These are phyloP conservation scores for Heliconius hewitsoni DNA, from an alignment of 1,140 invertebrate species.

Conservation along the genomic window DNA sequence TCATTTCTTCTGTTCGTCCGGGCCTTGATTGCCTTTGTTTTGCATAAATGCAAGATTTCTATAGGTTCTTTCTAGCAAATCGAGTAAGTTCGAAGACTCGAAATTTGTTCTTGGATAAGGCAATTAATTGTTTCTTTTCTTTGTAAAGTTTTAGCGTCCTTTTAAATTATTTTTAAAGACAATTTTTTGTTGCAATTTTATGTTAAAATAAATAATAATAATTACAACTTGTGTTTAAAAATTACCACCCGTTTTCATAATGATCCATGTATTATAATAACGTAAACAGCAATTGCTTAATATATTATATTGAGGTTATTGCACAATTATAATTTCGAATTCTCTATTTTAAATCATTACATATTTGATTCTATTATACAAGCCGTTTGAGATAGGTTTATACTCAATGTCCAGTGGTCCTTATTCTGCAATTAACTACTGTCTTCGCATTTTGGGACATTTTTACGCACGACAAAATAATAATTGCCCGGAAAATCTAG, in stretches of 20 bases:
- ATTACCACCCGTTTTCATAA: no score
- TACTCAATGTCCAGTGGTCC: slow-evolving; percentile 34
- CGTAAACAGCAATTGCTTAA: no score
- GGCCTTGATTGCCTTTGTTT: slow-evolving; percentile 80
- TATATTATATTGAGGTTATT: background rate
- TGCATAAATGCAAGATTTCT: slow-evolving; percentile 81
- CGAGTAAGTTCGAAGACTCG: slow-evolving; percentile 68
- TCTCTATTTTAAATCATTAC: background rate
- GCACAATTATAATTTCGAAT: background rate
- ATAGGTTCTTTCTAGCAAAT: slow-evolving; percentile 76
- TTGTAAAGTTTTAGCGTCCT: slow-evolving; percentile 14
- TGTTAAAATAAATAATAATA: background rate
- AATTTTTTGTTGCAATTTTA: background rate
- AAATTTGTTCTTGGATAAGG: slow-evolving; percentile 70
- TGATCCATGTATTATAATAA: no score
- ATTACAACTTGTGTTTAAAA: no score
- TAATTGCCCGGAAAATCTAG: slow-evolving; percentile 81
- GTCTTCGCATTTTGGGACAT: slow-evolving; percentile 53
- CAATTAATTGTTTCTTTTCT: slow-evolving; percentile 58
- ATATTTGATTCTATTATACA: slow-evolving; percentile 2
- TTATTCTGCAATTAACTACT: slow-evolving; percentile 64
- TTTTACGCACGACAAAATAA: slow-evolving; percentile 82
- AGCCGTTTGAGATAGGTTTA: slow-evolving; percentile 27
- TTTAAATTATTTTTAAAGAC: slow-evolving; percentile 24
- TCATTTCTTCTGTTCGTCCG: slow-evolving; percentile 80